A percentile compares a stretch with the other conserved stretches of the same genome.
Conservation (phyloP, 2,113 vertebrate species). For the Leptosomus discolor region DNA sequence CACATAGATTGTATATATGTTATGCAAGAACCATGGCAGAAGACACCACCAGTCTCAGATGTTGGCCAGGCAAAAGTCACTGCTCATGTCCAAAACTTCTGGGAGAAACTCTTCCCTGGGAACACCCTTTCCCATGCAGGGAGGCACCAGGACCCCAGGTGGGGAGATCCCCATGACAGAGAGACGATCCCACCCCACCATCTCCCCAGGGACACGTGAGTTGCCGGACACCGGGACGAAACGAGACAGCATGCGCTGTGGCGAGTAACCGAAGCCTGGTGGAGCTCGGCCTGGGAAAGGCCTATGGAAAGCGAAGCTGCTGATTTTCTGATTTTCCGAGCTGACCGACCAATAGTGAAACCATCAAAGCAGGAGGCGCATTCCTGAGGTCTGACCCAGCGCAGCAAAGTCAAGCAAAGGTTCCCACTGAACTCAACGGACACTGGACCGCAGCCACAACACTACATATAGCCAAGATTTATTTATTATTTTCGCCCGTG, state of each 20-base stretch:
- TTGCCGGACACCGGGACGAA: accelerated
- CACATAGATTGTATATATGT: too few relatives aligned
- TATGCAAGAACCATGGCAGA: neutral
- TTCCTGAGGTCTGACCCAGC: slow-evolving; percentile 48
- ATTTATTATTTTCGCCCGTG: neutral
- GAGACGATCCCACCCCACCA: neutral
- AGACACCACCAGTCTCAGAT: accelerated
- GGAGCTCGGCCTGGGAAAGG: neutral
- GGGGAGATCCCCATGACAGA: neutral
- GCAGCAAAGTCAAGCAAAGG: neutral
- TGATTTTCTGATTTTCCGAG: neutral
- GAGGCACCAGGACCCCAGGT: too few relatives aligned
- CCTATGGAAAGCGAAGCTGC: neutral
- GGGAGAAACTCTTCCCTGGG: neutral
- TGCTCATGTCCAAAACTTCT: neutral
- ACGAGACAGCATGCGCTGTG: accelerated
- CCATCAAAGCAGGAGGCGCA: slow-evolving; percentile 14
- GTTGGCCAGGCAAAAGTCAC: neutral
- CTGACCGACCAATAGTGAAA: slow-evolving; percentile 1
- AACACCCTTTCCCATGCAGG: neutral
- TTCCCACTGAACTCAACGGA: neutral
- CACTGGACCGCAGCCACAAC: neutral
- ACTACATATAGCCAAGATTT: neutral
- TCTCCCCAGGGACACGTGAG: accelerated
- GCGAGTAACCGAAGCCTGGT: accelerated